Base-by-base conservation (phyloP, 2,797 vertebrate genomes). In the Pantherophis alleghaniensis region DNA sequence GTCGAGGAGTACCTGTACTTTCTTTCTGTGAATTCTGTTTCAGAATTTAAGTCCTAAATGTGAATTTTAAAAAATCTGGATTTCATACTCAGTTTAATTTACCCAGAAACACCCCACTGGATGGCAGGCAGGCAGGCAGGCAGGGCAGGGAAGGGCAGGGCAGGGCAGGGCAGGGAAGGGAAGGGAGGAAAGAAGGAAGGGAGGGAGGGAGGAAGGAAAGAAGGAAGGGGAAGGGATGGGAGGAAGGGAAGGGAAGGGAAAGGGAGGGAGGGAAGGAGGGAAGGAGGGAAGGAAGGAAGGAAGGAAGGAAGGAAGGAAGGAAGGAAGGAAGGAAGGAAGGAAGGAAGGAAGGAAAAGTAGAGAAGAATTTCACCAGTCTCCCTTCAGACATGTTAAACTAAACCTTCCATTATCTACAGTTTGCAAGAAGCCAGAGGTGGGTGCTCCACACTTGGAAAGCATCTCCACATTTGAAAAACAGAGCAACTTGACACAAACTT, bases 211-310 rank as follows among this genome's bases (percentile, higher is more conserved):
- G n/a, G n/a, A n/a, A n/a, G n/a, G n/a, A n/a, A n/a, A n/a, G 37
- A 37, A 37, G 37, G 37, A 2, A 37, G 2, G 37, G 18, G 16
- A 16, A 28, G 11, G 12, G 2, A n/a, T 1, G 26, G 1, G 11
- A 3, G 32, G 32, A 37, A 5, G 12, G 7, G 7, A 1, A 4
- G 22, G 60, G 1, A 11, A 2, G 59, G 3, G 3, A 56, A 7
- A 6, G 57, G 0, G 28, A 20, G 10, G n/a, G 32, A 5, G 10
- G 18, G 28, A 26, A 1, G 12, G 14, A n/a, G 1, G 2, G 12
- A 6, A n/a, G 1, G 11, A 5, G 0, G 20, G 57, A 7, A 2
- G 18, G 57, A 2, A 7, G 57, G 57, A 7, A 7, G 56, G 16
- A 37, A 18, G 11, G n/a, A 2, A 9, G 1, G 60, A 4, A 26